Conservation (phyloP, 2,888 invertebrate species). For the Baronia brevicornis region DNA sequence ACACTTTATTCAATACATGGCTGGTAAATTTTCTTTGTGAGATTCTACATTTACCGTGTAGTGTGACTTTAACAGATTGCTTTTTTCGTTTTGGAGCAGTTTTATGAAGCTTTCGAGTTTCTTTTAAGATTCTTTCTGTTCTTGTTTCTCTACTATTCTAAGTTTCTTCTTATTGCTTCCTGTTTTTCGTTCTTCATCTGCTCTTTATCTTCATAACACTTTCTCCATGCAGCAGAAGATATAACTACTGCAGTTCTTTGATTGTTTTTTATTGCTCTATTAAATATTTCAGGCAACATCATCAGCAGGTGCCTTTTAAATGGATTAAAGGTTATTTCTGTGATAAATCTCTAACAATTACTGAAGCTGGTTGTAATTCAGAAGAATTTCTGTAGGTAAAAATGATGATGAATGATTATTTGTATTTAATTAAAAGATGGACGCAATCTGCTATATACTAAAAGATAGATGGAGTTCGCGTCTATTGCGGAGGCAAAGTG, state of each 20-base stretch:
- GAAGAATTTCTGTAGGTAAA: too few relatives aligned
- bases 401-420: too few relatives aligned
- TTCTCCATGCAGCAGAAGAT: conserved; percentile 22
- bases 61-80: too few relatives aligned
- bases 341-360: conserved; percentile 13
- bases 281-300: conserved; percentile 22
- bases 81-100: conserved; percentile 20
- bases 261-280: conserved; percentile 21
- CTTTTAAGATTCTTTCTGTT: conserved; percentile 14
- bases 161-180: conserved; percentile 24
- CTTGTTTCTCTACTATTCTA: conserved; percentile 18
- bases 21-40: too few relatives aligned
- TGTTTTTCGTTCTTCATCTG: conserved; percentile 22
- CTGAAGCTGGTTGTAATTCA: too few relatives aligned
- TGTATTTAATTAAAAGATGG: too few relatives aligned
- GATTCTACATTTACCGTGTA: too few relatives aligned
- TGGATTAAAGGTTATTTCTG: conserved; percentile 21
- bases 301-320: conserved; percentile 23
- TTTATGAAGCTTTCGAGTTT: conserved; percentile 15
- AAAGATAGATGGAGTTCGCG: too few relatives aligned
- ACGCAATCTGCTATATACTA: too few relatives aligned
- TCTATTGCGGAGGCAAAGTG: too few relatives aligned
- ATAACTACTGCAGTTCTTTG: conserved; percentile 24
- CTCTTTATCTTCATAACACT: conserved; percentile 21
- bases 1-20: too few relatives aligned